Conservation (phyloP, 2,888 invertebrate species). For the Conops quadrifasciatus region DNA sequence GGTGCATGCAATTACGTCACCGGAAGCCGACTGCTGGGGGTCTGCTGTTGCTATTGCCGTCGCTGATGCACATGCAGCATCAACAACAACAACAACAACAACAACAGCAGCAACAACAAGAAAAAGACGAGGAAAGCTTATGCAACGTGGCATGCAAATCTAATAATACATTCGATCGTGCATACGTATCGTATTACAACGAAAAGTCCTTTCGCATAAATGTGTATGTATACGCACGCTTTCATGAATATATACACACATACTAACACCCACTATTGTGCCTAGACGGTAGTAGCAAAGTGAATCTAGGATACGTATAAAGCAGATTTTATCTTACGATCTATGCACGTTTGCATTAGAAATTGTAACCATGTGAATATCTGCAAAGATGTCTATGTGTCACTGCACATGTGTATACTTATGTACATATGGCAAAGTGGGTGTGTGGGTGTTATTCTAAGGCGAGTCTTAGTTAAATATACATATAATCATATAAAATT, state of each 20-base stretch:
- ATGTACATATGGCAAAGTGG: too few species aligned
- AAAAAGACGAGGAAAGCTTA: conserved; percentile 18
- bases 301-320: not conserved
- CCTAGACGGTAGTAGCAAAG: too few species aligned
- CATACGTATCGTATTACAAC: not conserved
- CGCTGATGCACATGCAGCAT: conserved; percentile 3
- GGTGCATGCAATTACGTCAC: conserved; percentile 46
- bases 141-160: conserved; percentile 42
- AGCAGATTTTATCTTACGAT: conserved; percentile 5
- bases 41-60: conserved; percentile 15
- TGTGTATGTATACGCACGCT: not conserved
- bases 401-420: not conserved
- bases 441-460: too few species aligned
- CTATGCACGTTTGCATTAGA: not conserved
- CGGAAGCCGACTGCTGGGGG: conserved; percentile 30
- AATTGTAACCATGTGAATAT: conserved; percentile 17
- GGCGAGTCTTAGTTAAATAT: too few species aligned
- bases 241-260: not conserved
- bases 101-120: not conserved
- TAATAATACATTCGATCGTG: conserved; percentile 39
- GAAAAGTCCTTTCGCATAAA: not conserved
- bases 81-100: not conserved
- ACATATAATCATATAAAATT: too few species aligned
- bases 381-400: conserved; percentile 4
- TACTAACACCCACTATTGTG: not conserved